Conservation (phyloP, 1,140 invertebrate species). For the Drosophila miranda region DNA sequence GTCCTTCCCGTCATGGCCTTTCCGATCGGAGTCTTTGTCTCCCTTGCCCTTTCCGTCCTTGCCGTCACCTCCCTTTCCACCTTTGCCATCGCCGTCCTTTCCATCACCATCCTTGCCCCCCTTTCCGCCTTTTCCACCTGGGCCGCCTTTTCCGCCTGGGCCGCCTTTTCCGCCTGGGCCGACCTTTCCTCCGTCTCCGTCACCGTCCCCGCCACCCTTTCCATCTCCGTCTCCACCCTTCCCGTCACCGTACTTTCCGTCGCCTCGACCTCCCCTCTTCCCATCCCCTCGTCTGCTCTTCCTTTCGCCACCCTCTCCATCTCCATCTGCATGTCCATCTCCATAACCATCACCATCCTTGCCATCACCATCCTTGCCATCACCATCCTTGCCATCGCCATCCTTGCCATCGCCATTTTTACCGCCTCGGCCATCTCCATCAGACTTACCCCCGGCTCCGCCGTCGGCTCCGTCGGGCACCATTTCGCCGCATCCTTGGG, state of each 20-base stretch:
- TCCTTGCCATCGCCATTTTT: too few relatives aligned
- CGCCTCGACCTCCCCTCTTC: not conserved
- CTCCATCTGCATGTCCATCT: not conserved
- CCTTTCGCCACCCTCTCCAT: not conserved
- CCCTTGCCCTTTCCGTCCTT: too few relatives aligned
- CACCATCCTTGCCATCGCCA: constrained; percentile 1
- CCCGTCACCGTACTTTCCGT: too few relatives aligned
- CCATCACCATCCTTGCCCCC: not conserved
- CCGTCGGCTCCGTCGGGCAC: not conserved
- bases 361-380: too few relatives aligned
- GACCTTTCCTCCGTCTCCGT: not conserved
- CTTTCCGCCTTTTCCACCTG: too few relatives aligned
- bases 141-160: too few relatives aligned
- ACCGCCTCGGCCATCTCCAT: not conserved
- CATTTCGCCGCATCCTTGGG: constrained; percentile 26
- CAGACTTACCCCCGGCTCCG: constrained; percentile 24
- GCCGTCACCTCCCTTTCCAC: too few relatives aligned
- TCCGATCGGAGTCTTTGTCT: too few relatives aligned
- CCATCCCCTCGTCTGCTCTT: not conserved
- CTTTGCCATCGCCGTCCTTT: not conserved
- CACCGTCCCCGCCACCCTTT: not conserved
- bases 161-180: not conserved
- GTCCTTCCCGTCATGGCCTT: not conserved
- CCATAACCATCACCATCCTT: not conserved
- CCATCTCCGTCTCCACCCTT: not conserved